Evolutionary conservation across 2,113 vertebrate genomes (phyloP).

Genomic region (Lutjanus erythropterus): DNA sequence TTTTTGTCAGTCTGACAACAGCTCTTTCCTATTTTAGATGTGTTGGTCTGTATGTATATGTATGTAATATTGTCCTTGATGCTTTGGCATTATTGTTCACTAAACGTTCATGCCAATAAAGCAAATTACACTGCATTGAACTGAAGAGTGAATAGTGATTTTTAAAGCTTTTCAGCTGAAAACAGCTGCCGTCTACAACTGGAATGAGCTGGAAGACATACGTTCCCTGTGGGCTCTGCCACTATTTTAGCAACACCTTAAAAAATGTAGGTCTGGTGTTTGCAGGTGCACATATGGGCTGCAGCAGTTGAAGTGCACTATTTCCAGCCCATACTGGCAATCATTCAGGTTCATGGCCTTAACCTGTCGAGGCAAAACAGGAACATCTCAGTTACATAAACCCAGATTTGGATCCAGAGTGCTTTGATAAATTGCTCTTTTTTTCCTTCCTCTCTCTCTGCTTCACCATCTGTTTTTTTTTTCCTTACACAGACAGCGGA

Average conservation of each 20-base stretch:
- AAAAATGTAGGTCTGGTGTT: background rate
- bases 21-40: too few species aligned
- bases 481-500: background rate
- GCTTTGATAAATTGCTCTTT: background rate
- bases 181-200: background rate
- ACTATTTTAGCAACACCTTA: background rate
- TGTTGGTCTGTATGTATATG: too few species aligned
- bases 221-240: background rate
- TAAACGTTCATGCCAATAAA: too few species aligned
- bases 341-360: background rate
- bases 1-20: too few species aligned
- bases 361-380: background rate
- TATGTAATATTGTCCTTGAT: too few species aligned
- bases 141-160: background rate
- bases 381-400: background rate
- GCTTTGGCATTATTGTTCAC: too few species aligned
- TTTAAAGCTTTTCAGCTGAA: background rate
- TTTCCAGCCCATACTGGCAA: background rate
- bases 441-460: background rate
- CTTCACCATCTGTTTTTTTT: constrained; percentile 1
- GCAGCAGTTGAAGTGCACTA: too few species aligned
- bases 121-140: too few species aligned
- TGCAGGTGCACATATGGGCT: background rate
- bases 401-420: background rate
- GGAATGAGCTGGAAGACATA: background rate